phyloP scores from a whole-genome alignment of 2,888 invertebrate genomes.

The Meiosimyza platycephala region DNA sequence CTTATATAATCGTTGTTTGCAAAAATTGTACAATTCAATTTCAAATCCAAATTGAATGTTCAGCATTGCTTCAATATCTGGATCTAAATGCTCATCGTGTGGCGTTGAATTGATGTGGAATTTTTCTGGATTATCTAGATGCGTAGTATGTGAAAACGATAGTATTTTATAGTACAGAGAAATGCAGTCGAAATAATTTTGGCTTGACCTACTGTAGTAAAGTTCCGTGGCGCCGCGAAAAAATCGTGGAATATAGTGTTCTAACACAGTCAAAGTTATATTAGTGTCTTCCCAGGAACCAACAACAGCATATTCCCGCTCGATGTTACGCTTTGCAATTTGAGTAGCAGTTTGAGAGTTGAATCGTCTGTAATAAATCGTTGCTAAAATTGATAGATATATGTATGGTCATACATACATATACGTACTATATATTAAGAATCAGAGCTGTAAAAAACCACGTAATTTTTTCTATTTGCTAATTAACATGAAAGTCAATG shows the following conservation, averaged over 20 bases:
- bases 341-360: constrained; percentile 75
- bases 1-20: constrained; percentile 60
- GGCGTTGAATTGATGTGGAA: constrained; percentile 52
- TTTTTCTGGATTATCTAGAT: constrained; percentile 39
- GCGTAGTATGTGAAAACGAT: too few relatives aligned
- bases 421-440: too few relatives aligned
- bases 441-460: too few relatives aligned
- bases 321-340: constrained; percentile 82
- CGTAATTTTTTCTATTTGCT: too few relatives aligned
- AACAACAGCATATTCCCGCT: constrained; percentile 83
- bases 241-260: constrained; percentile 70
- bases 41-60: constrained; percentile 85
- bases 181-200: not conserved
- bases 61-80: constrained; percentile 81
- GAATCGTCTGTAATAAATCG: constrained; percentile 74
- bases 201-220: constrained; percentile 75
- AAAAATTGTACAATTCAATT: constrained; percentile 69
- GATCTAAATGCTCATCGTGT: constrained; percentile 52
- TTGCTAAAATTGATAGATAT: too few relatives aligned
- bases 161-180: too few relatives aligned
- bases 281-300: constrained; percentile 88
- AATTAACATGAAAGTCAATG: too few relatives aligned
- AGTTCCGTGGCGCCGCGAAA: constrained; percentile 78
- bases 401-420: too few relatives aligned
- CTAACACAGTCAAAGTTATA: constrained; percentile 73